phyloP scores from a whole-genome alignment of 2,888 invertebrate genomes.

The Shargacucullia verbasci region DNA sequence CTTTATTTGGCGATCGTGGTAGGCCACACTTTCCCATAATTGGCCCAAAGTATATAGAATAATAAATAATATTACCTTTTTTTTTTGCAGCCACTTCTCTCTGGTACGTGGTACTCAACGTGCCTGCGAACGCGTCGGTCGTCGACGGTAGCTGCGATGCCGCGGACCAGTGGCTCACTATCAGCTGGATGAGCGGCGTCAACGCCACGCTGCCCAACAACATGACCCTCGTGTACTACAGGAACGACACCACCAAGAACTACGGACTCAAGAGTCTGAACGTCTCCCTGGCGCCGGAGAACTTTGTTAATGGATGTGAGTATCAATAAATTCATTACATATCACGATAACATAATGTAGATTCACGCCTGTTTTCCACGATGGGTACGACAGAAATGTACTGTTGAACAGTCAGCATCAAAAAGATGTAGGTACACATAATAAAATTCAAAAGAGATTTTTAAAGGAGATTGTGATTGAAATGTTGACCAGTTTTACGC shows the following conservation, averaged over 20 bases:
- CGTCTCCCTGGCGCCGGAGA: slow-evolving; percentile 72
- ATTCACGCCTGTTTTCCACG: too few species aligned
- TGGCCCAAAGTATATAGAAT: too few species aligned
- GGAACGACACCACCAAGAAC: slow-evolving; percentile 73
- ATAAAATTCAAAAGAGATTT: too few species aligned
- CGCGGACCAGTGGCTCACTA: slow-evolving; percentile 67
- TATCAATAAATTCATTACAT: neutral
- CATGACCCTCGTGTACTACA: slow-evolving; percentile 70
- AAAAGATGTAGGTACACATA: too few species aligned
- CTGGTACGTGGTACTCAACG: slow-evolving; percentile 68
- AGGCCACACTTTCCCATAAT: too few species aligned
- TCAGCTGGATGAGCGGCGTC: slow-evolving; percentile 63
- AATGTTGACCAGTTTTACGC: too few species aligned
- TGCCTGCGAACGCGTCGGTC: slow-evolving; percentile 71
- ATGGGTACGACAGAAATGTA: too few species aligned
- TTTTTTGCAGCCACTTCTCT: slow-evolving; percentile 65
- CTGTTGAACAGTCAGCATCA: too few species aligned
- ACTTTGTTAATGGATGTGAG: slow-evolving; percentile 81
- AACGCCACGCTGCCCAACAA: slow-evolving; percentile 60
- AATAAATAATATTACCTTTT: too few species aligned
- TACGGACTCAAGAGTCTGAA: slow-evolving; percentile 72
- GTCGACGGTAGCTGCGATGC: slow-evolving; percentile 70
- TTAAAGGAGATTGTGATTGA: too few species aligned
- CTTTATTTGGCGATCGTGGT: too few species aligned
- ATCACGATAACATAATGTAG: too few species aligned